Evolutionary conservation across 2,888 invertebrate species (phyloP).

Genomic region (Drosophila planitibia): DNA sequence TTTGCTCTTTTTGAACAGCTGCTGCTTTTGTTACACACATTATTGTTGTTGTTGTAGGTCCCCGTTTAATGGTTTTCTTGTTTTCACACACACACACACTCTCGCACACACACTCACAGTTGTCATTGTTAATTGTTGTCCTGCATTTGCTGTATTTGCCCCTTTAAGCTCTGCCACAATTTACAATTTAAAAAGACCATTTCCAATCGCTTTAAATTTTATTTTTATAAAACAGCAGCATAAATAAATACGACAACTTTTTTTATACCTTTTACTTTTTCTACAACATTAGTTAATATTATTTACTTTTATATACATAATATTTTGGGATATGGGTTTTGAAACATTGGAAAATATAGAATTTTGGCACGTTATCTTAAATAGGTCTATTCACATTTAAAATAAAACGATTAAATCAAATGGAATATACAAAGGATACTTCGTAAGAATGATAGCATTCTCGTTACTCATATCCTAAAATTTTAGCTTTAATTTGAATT

Average conservation of each 20-base stretch:
- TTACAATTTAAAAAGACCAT: conserved; percentile 39
- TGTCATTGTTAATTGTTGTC: conserved; percentile 65
- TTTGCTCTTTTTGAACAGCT: conserved; percentile 64
- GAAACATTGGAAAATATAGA: not conserved
- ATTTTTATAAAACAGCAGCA: conserved; percentile 30
- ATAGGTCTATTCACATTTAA: not conserved
- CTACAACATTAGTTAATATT: not conserved
- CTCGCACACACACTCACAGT: conserved; percentile 21
- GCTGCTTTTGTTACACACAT: conserved; percentile 39
- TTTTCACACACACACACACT: conserved; percentile 31
- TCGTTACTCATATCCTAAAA: not conserved
- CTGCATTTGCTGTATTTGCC: conserved; percentile 43
- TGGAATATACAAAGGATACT: not conserved
- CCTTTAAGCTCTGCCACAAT: conserved; percentile 33
- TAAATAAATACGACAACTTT: not conserved
- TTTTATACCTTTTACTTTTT: not conserved
- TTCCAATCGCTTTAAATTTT: not conserved
- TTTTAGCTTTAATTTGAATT: not conserved
- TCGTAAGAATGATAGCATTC: not conserved
- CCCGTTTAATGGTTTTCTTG: conserved; percentile 55
- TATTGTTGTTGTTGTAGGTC: conserved; percentile 43
- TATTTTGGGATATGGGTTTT: not conserved
- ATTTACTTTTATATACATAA: not conserved
- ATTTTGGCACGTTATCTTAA: not conserved
- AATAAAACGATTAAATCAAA: not conserved